Base-by-base conservation (phyloP, 2,888 invertebrate species). In the Drosophila picticornis region DNA sequence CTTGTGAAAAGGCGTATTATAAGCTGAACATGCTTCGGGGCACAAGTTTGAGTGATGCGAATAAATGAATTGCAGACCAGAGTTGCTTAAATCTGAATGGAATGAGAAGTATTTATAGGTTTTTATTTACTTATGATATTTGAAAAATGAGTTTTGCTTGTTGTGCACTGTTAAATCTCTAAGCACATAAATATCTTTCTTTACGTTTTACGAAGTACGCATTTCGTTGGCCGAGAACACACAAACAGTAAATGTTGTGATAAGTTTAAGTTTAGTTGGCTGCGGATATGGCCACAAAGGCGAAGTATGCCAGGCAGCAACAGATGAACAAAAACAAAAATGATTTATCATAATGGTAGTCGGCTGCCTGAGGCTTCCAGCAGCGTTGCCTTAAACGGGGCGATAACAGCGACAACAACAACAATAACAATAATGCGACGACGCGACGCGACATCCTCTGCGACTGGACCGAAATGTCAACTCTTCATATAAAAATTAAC, bases 401-500 rank as follows among this genome's bases (percentile, higher is more conserved):
- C 56, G 56, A 56, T 56, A 56, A 56, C 56, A 56, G 72, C 90
- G 83, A 58, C 46, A 59, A 57, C 55, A 53, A 38, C 34, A 46
- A 60, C 52, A 43, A 57, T 9, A 57, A 63, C 51, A 64, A 81
- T 58, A 69, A 71, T 43, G 75, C 85, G 80, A 77, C 79, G 67
- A 71, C 73, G 74, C 72, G 71, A 48, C 61, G 56, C 78, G 43
- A 57, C 64, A 56, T 72, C 59, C 73, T 77, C 66, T 36, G 61
- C 48, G 69, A 32, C 58, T 73, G 74, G 71, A 67, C 84, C 72
- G 76, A 84, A 87, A 87, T 88, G 91, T 88, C 88, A 88, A 88
- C 88, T 90, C 88, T 88, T 88, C 91, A 88, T 90, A 88, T 90
- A 88, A 90, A 88, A 88, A 88, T 88, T 90, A 90, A 90, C 90